phyloP scores from a whole-genome alignment of 2,888 invertebrate species.

The Aphodius granarius region DNA sequence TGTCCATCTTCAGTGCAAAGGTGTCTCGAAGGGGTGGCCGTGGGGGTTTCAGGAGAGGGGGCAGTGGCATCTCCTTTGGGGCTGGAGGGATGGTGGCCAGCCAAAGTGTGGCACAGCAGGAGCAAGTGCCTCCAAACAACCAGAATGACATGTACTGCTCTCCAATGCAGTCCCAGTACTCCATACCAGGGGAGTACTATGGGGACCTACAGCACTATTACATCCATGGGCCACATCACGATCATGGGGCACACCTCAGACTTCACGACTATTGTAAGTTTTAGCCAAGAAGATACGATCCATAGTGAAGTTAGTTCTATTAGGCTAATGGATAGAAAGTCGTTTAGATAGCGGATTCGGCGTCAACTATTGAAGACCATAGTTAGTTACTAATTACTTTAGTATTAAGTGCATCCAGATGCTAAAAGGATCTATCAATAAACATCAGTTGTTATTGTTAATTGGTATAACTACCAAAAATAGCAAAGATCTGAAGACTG shows the following conservation, averaged over 20 bases:
- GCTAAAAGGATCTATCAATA: not conserved
- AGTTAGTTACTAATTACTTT: not conserved
- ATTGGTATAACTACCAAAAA: not conserved
- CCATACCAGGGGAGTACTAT: constrained; percentile 58
- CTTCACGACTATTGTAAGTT: constrained; percentile 14
- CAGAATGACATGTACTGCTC: constrained; percentile 55
- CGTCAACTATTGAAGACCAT: not conserved
- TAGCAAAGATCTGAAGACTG: not conserved
- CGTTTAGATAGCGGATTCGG: too few relatives aligned
- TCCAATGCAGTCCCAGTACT: constrained; percentile 53
- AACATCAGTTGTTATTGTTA: not conserved
- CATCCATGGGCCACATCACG: constrained; percentile 47
- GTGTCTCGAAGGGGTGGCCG: constrained; percentile 39
- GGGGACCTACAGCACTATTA: constrained; percentile 61
- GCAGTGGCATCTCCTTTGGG: constrained; percentile 16
- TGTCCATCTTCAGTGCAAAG: constrained; percentile 33
- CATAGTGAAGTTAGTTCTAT: not conserved
- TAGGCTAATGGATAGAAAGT: not conserved
- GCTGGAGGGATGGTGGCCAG: constrained; percentile 52
- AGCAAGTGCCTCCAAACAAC: constrained; percentile 40
- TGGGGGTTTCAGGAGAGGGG: constrained; percentile 32
- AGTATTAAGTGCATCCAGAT: not conserved
- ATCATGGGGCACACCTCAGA: constrained; percentile 64
- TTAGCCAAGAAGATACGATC: not conserved
- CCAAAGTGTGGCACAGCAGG: constrained; percentile 50